phyloP scores from a whole-genome alignment of 2,797 vertebrate species.

The Lacerta viridis region DNA sequence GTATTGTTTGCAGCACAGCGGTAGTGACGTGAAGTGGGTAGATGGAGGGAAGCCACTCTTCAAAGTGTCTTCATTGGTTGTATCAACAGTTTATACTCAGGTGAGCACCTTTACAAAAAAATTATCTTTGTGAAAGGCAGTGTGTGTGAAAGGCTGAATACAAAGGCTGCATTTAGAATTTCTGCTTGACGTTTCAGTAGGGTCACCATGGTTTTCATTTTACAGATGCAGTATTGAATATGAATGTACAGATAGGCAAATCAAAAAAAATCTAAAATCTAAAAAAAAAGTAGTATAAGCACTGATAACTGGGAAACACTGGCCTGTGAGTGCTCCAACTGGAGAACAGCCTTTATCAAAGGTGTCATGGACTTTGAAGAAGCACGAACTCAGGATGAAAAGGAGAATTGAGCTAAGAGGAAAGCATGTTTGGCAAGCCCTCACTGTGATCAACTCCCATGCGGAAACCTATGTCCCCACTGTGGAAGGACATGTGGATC shows the following conservation, averaged over 20 bases:
- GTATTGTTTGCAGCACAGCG: conserved; percentile 77
- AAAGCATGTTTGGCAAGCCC: too few relatives aligned
- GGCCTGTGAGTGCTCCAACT: too few relatives aligned
- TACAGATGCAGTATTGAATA: background rate
- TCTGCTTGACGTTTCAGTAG: background rate
- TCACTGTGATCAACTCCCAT: too few relatives aligned
- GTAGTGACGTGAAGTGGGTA: conserved; percentile 94
- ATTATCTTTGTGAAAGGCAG: conserved; percentile 24
- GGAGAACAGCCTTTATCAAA: too few relatives aligned
- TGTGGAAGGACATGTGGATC: too few relatives aligned
- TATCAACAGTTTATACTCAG: conserved; percentile 98
- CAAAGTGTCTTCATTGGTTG: conserved; percentile 91
- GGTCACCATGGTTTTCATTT: background rate
- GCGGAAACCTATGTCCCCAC: too few relatives aligned
- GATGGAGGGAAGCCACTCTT: conserved; percentile 95
- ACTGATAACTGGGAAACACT: too few relatives aligned
- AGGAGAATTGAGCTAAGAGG: too few relatives aligned
- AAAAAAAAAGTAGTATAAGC: too few relatives aligned
- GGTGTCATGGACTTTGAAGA: too few relatives aligned
- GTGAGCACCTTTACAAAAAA: conserved; percentile 74
- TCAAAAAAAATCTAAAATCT: too few relatives aligned
- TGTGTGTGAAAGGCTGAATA: background rate
- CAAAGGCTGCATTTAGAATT: background rate
- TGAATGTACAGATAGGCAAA: background rate
- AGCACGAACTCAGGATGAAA: too few relatives aligned